phyloP scores from a whole-genome alignment of 2,888 invertebrate genomes.

The Aphrophora alni region DNA sequence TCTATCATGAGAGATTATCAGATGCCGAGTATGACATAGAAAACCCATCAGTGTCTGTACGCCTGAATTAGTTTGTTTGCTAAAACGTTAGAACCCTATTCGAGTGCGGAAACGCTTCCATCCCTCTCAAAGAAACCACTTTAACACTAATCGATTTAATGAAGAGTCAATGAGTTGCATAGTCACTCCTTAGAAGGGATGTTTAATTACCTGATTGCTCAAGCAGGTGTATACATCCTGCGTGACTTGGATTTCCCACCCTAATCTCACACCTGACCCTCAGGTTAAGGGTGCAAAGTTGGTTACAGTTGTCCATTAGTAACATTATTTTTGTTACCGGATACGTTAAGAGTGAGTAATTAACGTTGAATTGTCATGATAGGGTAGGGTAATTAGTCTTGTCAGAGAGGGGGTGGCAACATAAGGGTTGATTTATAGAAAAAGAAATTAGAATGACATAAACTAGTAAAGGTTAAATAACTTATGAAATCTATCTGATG shows the following conservation, averaged over 20 bases:
- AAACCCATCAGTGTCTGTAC: too few relatives aligned
- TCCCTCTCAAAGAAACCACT: background rate
- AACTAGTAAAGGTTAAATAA: too few relatives aligned
- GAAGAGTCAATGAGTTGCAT: conserved; percentile 3
- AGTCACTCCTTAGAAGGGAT: background rate
- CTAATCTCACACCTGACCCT: background rate
- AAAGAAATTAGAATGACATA: too few relatives aligned
- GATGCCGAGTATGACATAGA: too few relatives aligned
- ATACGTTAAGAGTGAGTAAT: background rate
- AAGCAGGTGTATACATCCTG: background rate
- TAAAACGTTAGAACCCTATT: background rate
- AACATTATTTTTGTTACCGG: background rate
- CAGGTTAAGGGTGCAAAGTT: too few relatives aligned
- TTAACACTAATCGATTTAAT: background rate
- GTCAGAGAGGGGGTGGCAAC: too few relatives aligned
- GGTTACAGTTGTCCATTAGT: too few relatives aligned
- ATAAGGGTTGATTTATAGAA: too few relatives aligned
- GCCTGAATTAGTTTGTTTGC: background rate
- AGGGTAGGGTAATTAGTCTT: too few relatives aligned
- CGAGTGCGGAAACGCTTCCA: background rate
- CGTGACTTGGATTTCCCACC: conserved; percentile 2
- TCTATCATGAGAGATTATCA: too few relatives aligned
- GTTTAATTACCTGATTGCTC: too few relatives aligned
- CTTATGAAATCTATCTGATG: too few relatives aligned
- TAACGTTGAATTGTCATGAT: background rate